Evolutionary conservation across 2,797 vertebrate genomes (phyloP).

Genomic region (Muraenolepis orangiensis): DNA sequence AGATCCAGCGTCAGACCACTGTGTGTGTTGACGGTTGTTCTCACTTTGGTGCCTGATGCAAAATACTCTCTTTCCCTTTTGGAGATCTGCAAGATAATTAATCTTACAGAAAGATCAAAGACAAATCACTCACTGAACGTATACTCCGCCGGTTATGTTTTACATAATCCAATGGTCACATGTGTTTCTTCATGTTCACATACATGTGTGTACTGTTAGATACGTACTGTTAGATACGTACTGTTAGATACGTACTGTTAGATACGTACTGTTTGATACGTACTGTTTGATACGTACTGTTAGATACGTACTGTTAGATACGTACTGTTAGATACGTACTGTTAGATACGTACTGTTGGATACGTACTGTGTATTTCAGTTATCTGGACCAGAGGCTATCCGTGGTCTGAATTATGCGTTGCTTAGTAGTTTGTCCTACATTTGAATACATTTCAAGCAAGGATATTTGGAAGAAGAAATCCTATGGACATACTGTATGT

Average conservation of each 20-base stretch:
- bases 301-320: neutral
- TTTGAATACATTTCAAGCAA: too few species aligned
- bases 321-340: neutral
- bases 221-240: neutral
- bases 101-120: neutral
- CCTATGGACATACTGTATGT: conserved; percentile 20
- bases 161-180: neutral
- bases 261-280: neutral
- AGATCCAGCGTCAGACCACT: neutral
- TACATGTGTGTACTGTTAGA: neutral
- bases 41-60: neutral
- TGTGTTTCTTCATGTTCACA: neutral
- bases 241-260: neutral
- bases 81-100: neutral
- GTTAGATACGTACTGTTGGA: neutral
- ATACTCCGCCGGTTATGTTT: neutral
- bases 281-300: neutral
- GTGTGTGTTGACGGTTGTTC: neutral
- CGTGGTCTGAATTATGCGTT: conserved; percentile 5
- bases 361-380: neutral
- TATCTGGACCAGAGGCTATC: conserved; percentile 1
- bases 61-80: neutral
- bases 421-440: conserved; percentile 7
- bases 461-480: conserved; percentile 21
- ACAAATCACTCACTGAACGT: neutral